Percentiles rank a stretch among this genome's conserved stretches.
Evolutionary conservation across 2,888 invertebrate genomes (phyloP).

Genomic region (Psococerastis gibbosa): DNA sequence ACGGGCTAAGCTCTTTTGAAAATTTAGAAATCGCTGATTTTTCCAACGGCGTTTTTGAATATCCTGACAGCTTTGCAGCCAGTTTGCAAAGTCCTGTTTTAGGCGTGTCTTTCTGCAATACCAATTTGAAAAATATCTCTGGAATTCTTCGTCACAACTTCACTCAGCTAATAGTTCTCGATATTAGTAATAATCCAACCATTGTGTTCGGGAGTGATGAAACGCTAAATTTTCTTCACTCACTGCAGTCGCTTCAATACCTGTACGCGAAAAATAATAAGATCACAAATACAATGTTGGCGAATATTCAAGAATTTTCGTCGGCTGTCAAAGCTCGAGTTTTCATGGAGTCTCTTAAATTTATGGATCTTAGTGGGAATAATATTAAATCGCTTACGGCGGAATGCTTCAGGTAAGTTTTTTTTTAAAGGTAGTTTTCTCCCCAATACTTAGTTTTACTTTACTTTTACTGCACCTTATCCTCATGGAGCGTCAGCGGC

Average conservation of each 20-base stretch:
- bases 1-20: neutral
- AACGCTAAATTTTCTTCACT: neutral
- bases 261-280: neutral
- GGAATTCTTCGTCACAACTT: neutral
- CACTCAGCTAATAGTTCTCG: neutral
- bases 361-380: conserved; percentile 32
- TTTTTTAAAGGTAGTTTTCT: too few relatives aligned
- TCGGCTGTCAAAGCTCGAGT: neutral
- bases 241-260: neutral
- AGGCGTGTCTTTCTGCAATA: conserved; percentile 6
- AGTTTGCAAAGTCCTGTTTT: neutral
- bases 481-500: too few relatives aligned
- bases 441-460: too few relatives aligned
- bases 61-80: neutral
- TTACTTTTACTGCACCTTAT: too few relatives aligned
- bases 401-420: conserved; percentile 23
- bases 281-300: neutral
- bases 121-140: neutral
- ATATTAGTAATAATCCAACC: conserved; percentile 10
- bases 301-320: neutral
- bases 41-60: neutral
- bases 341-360: conserved; percentile 22
- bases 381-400: conserved; percentile 27
- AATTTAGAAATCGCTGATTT: neutral
- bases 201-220: neutral